These are phyloP conservation scores for Drosophila barbarae DNA, from an alignment of 2,888 invertebrate genomes.

Conservation along the genomic window DNA sequence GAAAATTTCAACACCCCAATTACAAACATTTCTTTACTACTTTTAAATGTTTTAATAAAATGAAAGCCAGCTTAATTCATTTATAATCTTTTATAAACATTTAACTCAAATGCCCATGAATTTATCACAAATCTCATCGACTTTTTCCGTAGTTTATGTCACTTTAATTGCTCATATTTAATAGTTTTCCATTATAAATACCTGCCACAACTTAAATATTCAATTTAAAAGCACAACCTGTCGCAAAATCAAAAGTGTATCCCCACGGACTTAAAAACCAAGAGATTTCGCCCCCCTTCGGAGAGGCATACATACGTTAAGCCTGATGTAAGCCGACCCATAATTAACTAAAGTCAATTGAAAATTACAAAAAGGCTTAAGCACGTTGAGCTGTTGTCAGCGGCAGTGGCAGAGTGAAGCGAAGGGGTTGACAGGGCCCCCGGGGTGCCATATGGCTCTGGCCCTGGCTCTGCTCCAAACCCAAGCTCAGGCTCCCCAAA, in stretches of 20 bases:
- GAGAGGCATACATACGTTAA: slow-evolving; percentile 7
- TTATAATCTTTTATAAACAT: too few relatives aligned
- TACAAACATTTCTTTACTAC: too few relatives aligned
- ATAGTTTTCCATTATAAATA: background rate
- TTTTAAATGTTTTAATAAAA: too few relatives aligned
- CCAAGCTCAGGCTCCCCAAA: background rate
- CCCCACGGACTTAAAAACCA: slow-evolving; percentile 5
- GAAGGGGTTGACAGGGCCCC: slow-evolving; percentile 25
- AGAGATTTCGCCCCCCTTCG: background rate
- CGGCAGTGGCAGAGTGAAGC: slow-evolving; percentile 30
- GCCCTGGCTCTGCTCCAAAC: slow-evolving; percentile 9
- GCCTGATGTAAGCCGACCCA: slow-evolving; percentile 28
- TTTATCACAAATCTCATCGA: background rate
- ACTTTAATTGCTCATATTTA: background rate
- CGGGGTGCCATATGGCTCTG: slow-evolving; percentile 43
- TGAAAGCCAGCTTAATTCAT: too few relatives aligned
- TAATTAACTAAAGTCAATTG: slow-evolving; percentile 70
- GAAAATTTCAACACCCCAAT: too few relatives aligned
- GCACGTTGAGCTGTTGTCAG: slow-evolving; percentile 42
- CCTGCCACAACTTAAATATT: background rate
- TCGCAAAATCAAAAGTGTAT: slow-evolving; percentile 25
- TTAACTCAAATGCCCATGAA: background rate
- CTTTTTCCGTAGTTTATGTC: background rate
- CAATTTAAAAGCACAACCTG: slow-evolving; percentile 5
- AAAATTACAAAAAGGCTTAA: slow-evolving; percentile 60